Evolutionary conservation across 2,113 vertebrate genomes (phyloP), one percentile per base, ranked within the genome.

Genomic region (Xenus cinereus): DNA sequence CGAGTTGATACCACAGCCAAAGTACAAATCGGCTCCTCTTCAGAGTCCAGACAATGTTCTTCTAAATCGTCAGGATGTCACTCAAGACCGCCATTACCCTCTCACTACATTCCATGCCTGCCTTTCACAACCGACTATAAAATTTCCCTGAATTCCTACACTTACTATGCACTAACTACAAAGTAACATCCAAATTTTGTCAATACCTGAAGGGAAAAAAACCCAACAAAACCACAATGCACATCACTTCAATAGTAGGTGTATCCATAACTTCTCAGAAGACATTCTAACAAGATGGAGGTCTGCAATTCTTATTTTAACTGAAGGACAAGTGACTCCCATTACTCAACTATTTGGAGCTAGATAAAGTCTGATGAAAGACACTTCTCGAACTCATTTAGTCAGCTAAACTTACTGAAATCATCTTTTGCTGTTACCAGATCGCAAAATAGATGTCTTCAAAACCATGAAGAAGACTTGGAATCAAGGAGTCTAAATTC

Each of bases 141-240:
- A 51, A 78, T 43, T 72, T 28, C 37, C 80, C 69, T 56, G 12
- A 43, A 76, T 14, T 72, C 46, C 60, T 72, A 43, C 33, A 56
- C 14, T 26, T 33, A 30, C 10, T 35, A 54, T 3, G 9, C 10
- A 67, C 26, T 23, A 67, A 59, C 17, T 74, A 62, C 41, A 60
- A 59, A 57, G 45, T 27, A 14, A 74, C 6, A 13, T 26, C 35
- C 37, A 33, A 59, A 17, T 18, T 41, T n/a, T 3, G 4, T 3
- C 20, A 72, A 60, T 7, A 64, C 35, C 51, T 46, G 15, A 28
- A 62, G 43, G 43, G 43, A 20, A 91, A 84, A 60, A 62, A 62
- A 35, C 14, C 8, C 32, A 35, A 57, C n/a, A 14, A 32, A 56
- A 4, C 1, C 1, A 6, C 26, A 54, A 0, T 2, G 24, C 2